Percentiles rank a stretch among this genome's conserved stretches.
These are phyloP conservation scores for Mormyrus proboscirostris DNA, from an alignment of 2,797 vertebrate species.

Conservation along the genomic window DNA sequence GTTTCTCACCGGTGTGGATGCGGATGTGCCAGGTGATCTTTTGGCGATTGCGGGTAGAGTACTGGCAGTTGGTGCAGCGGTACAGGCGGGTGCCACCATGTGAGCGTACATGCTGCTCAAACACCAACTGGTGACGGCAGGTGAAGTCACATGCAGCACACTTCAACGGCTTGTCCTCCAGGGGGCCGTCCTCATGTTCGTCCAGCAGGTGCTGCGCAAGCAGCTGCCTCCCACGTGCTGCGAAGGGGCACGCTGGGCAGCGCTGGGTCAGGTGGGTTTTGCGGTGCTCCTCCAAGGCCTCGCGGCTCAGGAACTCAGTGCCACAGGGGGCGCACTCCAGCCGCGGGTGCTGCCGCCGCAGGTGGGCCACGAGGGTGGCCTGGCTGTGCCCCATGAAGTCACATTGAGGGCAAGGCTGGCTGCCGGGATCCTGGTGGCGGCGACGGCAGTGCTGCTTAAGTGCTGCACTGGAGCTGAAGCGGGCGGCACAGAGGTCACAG, in stretches of 20 bases:
- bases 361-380: constrained; percentile 65
- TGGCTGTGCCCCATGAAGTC: constrained; percentile 64
- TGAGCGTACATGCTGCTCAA: constrained; percentile 86
- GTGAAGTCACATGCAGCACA: constrained; percentile 79
- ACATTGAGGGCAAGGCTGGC: constrained; percentile 58
- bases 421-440: constrained; percentile 58
- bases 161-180: constrained; percentile 59
- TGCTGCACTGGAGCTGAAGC: constrained; percentile 80
- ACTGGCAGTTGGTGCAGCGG: constrained; percentile 85
- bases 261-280: constrained; percentile 68
- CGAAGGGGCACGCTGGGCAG: constrained; percentile 77
- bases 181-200: constrained; percentile 65
- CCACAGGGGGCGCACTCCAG: constrained; percentile 65
- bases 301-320: constrained; percentile 58
- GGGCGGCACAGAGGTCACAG: constrained; percentile 72
- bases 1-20: constrained; percentile 93
- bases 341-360: constrained; percentile 67
- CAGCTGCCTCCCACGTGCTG: constrained; percentile 70
- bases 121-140: constrained; percentile 78
- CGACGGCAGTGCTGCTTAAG: constrained; percentile 82
- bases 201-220: constrained; percentile 77
- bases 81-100: constrained; percentile 83
- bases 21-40: constrained; percentile 97
- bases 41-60: constrained; percentile 85
- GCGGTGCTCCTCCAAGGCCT: constrained; percentile 65